Base-by-base conservation (phyloP, 2,888 invertebrate genomes). In the Brachyptera risi region DNA sequence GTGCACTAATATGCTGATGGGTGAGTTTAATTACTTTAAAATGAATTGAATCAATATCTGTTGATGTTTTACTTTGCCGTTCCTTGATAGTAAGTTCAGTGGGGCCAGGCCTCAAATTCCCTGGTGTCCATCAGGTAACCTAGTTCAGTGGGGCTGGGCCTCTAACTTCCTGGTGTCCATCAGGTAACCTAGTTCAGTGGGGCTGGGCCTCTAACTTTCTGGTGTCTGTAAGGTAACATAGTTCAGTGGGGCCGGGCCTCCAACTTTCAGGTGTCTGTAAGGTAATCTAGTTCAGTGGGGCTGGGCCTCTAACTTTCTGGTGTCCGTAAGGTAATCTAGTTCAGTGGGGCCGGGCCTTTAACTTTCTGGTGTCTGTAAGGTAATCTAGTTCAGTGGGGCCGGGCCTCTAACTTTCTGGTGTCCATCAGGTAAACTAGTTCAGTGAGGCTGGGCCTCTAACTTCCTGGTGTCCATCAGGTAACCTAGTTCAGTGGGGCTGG, bases 101-200 rank as follows among this genome's bases (percentile, higher is more conserved):
- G 82, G 82, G 1, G 80, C 83, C 1, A 81, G 68, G 80, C 84
- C 0, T 83, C 84, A 7, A 83, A 82, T 68, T 83, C 83, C 68
- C 71, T 85, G 13, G 81, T 85, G 0, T 79, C 82, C 31, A 80
- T 84, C 35, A 77, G 80, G 80, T 80, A 71, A 68, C n/a, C n/a
- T n/a, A 84, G 68, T 80, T 84, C 67, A 76, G 80, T 62, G 82
- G 82, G 1, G 80, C 83, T 1, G 84, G 68, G 80, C 84, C 0
- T 83, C 84, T 9, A 83, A 82, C 68, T 83, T 83, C 68, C 71
- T 85, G 13, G 81, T 85, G 0, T 79, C 82, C 31, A 80, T 84
- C 35, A 77, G 80, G 80, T 80, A 71, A 68, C n/a, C n/a, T n/a
- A 84, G 68, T 80, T 84, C 67, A 76, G 80, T 62, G 82, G 82